Base-by-base conservation (phyloP, 2,113 vertebrate genomes). In the Chaetops frenatus region DNA sequence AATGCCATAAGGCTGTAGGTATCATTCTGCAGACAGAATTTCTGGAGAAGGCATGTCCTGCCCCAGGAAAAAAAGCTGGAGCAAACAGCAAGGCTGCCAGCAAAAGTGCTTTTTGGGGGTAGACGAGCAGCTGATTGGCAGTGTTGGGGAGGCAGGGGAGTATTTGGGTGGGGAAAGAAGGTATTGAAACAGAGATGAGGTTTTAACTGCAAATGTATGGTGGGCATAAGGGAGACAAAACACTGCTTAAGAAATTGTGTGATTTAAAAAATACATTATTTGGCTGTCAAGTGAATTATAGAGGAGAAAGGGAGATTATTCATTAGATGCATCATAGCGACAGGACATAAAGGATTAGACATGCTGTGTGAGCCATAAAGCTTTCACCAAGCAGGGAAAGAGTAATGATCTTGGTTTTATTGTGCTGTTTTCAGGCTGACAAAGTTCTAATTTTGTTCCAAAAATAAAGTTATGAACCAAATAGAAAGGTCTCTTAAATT, bases 231-330 rank as follows among this genome's bases (percentile, higher is more conserved):
- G 47, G 48, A 62, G 48, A 58, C 60, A 81, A 96, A 71, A 83
- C 47, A 72, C 44, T 53, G 64, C 66, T 88, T 93, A 56, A 81
- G 90, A 88, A 78, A 40, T 16, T 12, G 33, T 33, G 36, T 94
- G 79, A 67, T 80, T 90, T 86, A 40, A 71, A 92, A 86, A 94
- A 48, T 47, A 65, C 36, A 54, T 95, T 96, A 79, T 88, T 91
- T 96, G 92, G 67, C 67, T 94, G 79, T 94, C 81, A 91, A 85
- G 74, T 70, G 94, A 96, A 91, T 95, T 94, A 89, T 58, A 91
- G 81, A 88, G 87, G 82, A 87, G 69, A 90, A 92, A 80, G 53
- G 69, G 85, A 93, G 86, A 86, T 95, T 94, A 96, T 96, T 95
- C 92, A 88, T 94, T 93, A 84, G 90, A 94, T 94, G 81, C 80